A percentile compares a stretch with the other conserved stretches of the same genome.
These are phyloP conservation scores for Scaptodrosophila latifasciaeformis DNA, from an alignment of 2,888 invertebrate genomes.

Conservation along the genomic window DNA sequence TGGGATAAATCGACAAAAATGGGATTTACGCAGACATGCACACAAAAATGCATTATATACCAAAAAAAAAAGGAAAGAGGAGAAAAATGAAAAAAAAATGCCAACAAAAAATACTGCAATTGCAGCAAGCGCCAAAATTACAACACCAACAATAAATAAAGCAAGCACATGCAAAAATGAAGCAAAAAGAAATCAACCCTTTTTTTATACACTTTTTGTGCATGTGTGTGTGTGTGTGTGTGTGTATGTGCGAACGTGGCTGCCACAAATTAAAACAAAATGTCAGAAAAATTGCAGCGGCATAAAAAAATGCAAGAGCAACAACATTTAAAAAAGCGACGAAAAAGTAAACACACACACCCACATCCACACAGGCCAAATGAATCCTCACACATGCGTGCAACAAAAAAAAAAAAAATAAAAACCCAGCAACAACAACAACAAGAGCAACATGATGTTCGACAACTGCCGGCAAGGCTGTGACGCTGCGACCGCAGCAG, in stretches of 20 bases:
- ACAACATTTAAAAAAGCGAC: conserved; percentile 38
- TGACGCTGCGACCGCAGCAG: conserved; percentile 18
- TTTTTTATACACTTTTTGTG: too few relatives aligned
- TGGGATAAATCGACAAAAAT: conserved; percentile 65
- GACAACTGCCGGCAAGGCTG: conserved; percentile 19
- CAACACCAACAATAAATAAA: conserved; percentile 37
- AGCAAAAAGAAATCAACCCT: conserved; percentile 61
- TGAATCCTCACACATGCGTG: conserved; percentile 61
- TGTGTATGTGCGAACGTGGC: conserved; percentile 27
- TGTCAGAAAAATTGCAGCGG: conserved; percentile 58
- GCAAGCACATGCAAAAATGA: conserved; percentile 21
- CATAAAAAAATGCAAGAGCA: conserved; percentile 16
- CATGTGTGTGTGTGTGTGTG: conserved; percentile 20
- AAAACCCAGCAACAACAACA: conserved; percentile 27
- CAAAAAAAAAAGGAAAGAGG: conserved; percentile 34
- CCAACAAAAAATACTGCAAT: conserved; percentile 47
- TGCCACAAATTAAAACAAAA: conserved; percentile 70
- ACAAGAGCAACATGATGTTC: conserved; percentile 41
- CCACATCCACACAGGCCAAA: conserved; percentile 60
- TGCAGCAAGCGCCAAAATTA: conserved; percentile 58
- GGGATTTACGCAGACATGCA: conserved; percentile 58
- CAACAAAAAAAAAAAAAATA: too few relatives aligned
- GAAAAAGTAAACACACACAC: conserved; percentile 28
- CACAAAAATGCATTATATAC: conserved; percentile 47
- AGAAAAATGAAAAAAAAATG: conserved; percentile 16